Conservation (phyloP, 2,797 vertebrate genomes). For the Onychomys arenicola region DNA sequence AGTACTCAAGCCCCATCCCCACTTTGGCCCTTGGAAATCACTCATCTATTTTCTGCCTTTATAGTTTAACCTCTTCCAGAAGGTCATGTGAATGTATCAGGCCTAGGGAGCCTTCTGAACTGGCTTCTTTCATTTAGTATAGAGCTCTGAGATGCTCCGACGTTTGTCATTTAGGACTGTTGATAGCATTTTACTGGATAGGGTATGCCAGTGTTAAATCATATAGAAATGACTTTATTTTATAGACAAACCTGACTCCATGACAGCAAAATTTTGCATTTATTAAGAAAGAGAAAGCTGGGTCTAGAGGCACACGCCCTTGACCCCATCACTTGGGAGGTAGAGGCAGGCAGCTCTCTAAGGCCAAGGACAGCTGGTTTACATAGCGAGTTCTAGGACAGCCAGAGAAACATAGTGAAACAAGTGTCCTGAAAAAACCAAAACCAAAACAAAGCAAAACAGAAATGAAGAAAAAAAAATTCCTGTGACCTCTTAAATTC, state of each 20-base stretch:
- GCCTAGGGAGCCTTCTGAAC: not conserved
- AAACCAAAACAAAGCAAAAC: not conserved
- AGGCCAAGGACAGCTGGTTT: not conserved
- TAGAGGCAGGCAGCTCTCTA: not conserved
- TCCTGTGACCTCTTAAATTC: not conserved
- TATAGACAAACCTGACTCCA: not conserved
- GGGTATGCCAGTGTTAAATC: not conserved
- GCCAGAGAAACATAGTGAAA: not conserved
- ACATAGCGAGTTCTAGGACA: not conserved
- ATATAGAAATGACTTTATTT: slow-evolving; percentile 40
- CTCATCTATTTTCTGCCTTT: not conserved
- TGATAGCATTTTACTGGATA: not conserved
- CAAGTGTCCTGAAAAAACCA: not conserved
- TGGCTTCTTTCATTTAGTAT: not conserved
- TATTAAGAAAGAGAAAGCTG: not conserved
- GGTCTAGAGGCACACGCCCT: not conserved
- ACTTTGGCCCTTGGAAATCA: not conserved
- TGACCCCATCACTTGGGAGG: not conserved
- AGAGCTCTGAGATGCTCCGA: not conserved
- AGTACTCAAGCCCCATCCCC: not conserved
- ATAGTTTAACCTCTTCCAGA: not conserved
- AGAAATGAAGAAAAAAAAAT: not conserved
- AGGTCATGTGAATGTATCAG: not conserved
- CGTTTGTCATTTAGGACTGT: not conserved
- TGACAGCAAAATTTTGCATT: not conserved